A percentile compares a stretch with the other conserved stretches of the same genome.
Conservation (phyloP, 2,888 invertebrate species). For the Agapostemon virescens region DNA sequence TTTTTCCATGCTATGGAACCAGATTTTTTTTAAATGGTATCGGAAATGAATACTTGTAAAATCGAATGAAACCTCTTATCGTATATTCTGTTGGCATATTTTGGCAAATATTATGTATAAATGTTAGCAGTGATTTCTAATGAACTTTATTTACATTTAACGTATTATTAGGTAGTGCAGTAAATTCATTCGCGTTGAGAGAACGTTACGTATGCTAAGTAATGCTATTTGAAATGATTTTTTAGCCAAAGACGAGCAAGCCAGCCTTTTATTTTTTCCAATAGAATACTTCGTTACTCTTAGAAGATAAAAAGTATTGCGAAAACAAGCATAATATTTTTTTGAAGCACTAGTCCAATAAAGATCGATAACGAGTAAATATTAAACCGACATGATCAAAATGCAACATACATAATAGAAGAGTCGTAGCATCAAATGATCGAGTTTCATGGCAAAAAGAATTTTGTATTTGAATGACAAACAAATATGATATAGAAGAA, state of each 20-base stretch:
- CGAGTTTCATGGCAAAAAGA: no score
- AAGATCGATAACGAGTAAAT: no score
- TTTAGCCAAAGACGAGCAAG: background rate
- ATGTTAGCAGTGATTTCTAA: background rate
- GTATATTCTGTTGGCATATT: no score
- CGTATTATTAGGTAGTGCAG: background rate
- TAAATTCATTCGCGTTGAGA: background rate
- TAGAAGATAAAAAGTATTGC: background rate
- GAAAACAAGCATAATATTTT: background rate
- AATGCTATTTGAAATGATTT: background rate
- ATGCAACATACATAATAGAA: no score
- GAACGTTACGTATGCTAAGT: background rate
- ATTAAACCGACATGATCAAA: no score
- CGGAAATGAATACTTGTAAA: no score
- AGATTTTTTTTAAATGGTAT: background rate
- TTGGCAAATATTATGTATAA: background rate
- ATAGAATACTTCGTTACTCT: background rate
- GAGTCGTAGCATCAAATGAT: no score
- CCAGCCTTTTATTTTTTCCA: background rate
- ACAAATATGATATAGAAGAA: no score
- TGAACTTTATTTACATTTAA: background rate
- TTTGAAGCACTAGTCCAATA: background rate
- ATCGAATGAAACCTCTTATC: no score
- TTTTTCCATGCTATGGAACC: no score
- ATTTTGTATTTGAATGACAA: no score